phyloP scores from a whole-genome alignment of 2,888 invertebrate species.

The Ditula angustiorana region DNA sequence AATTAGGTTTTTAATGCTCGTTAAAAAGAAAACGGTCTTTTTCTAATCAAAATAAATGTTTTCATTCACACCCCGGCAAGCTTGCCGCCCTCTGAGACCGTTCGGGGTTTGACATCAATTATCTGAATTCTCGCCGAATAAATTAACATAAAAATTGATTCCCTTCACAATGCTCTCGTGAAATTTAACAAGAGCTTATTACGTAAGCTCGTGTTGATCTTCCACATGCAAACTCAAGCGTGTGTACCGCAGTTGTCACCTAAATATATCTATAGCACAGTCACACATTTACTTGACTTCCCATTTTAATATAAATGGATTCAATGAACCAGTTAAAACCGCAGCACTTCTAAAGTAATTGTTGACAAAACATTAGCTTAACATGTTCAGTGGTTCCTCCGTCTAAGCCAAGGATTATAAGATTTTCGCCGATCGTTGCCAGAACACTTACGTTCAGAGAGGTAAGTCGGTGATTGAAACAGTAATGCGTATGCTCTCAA shows the following conservation, averaged over 20 bases:
- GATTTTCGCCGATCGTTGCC: neutral
- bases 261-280: too few species aligned
- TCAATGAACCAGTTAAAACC: neutral
- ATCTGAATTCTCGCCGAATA: slow-evolving; percentile 15
- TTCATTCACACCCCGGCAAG: slow-evolving; percentile 3
- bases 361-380: slow-evolving; percentile 5
- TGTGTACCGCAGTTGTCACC: neutral
- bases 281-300: neutral
- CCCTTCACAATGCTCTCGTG: neutral
- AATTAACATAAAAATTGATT: slow-evolving; percentile 1
- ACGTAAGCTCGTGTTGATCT: neutral
- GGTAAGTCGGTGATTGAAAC: slow-evolving; percentile 1
- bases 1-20: neutral
- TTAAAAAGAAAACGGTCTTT: neutral
- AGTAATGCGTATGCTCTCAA: slow-evolving; percentile 19
- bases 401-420: neutral
- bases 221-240: neutral
- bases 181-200: neutral
- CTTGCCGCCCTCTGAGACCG: neutral
- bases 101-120: slow-evolving; percentile 13
- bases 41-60: slow-evolving; percentile 9
- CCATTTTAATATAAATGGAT: neutral
- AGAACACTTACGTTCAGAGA: neutral
- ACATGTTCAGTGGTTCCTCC: neutral
- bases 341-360: neutral